A percentile compares a stretch with the other conserved stretches of the same genome.
Conservation (phyloP, 1,140 invertebrate species). For the Vanessa atalanta region DNA sequence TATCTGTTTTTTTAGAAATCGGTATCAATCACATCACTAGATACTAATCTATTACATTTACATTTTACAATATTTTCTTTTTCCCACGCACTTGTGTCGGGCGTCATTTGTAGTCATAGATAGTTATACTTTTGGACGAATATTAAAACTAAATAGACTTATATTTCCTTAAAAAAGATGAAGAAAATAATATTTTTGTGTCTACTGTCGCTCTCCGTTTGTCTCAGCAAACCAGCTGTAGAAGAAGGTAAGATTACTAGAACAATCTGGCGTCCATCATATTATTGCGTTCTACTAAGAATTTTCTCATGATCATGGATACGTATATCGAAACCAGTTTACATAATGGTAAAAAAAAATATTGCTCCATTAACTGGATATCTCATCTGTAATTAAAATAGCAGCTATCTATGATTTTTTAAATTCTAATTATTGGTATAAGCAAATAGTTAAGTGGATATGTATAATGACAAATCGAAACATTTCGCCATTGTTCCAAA, state of each 20-base stretch:
- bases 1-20: conserved; percentile 23
- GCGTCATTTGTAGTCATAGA: conserved; percentile 31
- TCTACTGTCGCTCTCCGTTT: conserved; percentile 59
- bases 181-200: conserved; percentile 67
- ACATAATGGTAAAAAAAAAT: conserved; percentile 9
- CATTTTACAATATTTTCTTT: conserved; percentile 29
- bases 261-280: conserved; percentile 36
- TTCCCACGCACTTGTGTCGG: conserved; percentile 36
- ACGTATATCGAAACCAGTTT: conserved; percentile 34
- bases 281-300: conserved; percentile 53
- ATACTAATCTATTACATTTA: conserved; percentile 22
- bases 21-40: conserved; percentile 30
- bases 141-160: conserved; percentile 23
- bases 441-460: background rate
- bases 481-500: conserved; percentile 15
- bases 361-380: conserved; percentile 6
- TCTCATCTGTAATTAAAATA: conserved; percentile 1
- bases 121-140: conserved; percentile 26
- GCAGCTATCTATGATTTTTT: background rate
- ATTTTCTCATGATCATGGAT: conserved; percentile 49
- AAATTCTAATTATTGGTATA: background rate
- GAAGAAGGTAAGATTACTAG: conserved; percentile 50
- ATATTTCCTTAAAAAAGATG: conserved; percentile 48
- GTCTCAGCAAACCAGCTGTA: conserved; percentile 49
- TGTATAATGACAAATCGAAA: conserved; percentile 1